Evolutionary conservation across 2,888 invertebrate species (phyloP).

Genomic region (Atherix ibis): DNA sequence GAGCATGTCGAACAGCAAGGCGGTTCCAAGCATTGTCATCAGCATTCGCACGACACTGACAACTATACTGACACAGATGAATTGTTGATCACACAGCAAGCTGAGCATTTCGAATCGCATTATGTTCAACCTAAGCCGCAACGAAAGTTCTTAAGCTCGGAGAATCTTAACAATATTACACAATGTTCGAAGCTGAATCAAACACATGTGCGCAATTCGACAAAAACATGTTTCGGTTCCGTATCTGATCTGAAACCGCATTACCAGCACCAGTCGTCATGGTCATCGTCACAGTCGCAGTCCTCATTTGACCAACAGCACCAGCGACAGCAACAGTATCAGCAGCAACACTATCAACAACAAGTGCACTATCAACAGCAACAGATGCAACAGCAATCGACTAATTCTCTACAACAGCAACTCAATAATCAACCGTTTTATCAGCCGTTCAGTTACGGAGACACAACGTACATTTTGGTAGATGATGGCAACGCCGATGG

Average conservation of each 20-base stretch:
- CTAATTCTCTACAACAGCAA: too few relatives aligned
- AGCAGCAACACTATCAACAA: constrained; percentile 6
- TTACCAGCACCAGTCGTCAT: constrained; percentile 5
- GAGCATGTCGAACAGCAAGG: constrained; percentile 1
- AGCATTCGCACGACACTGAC: not conserved
- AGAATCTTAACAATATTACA: constrained; percentile 22
- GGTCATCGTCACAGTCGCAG: constrained; percentile 1
- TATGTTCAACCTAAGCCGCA: constrained; percentile 17
- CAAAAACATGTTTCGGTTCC: constrained; percentile 29
- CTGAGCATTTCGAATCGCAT: not conserved
- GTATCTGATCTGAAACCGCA: constrained; percentile 31
- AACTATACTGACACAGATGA: not conserved
- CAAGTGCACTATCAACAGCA: constrained; percentile 2
- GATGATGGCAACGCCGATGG: not conserved
- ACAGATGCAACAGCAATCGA: not conserved
- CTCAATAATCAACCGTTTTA: too few relatives aligned
- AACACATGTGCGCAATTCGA: constrained; percentile 18
- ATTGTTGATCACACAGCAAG: not conserved
- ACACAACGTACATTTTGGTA: too few relatives aligned
- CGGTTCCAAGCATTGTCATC: not conserved
- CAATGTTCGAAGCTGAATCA: constrained; percentile 24
- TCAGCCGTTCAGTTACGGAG: too few relatives aligned
- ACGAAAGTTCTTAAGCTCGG: constrained; percentile 31
- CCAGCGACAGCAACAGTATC: not conserved
- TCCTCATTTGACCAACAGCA: not conserved